phyloP scores from a whole-genome alignment of 2,113 vertebrate species.

The Prunella himalayana region DNA sequence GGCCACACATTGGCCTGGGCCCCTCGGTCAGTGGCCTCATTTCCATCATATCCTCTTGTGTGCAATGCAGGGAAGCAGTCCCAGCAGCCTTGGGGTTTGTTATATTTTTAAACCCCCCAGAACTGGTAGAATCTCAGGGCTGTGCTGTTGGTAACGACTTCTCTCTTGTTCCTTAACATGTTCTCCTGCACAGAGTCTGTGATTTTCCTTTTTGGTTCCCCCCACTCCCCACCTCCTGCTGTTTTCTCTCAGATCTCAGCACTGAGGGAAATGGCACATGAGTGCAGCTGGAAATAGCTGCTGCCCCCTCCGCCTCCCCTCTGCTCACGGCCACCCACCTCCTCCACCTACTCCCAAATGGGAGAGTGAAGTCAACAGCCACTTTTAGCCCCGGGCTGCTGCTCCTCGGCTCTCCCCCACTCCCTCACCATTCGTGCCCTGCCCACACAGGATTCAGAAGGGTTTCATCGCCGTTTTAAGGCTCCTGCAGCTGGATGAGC shows the following conservation, averaged over 20 bases:
- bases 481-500: background rate
- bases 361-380: conserved; percentile 57
- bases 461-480: background rate
- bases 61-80: background rate
- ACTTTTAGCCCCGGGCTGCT: conserved; percentile 42
- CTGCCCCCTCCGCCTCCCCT: conserved; percentile 35
- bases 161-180: background rate
- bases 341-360: conserved; percentile 28
- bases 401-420: background rate
- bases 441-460: background rate
- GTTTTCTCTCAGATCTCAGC: background rate
- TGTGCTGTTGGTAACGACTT: background rate
- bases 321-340: conserved; percentile 51
- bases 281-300: conserved; percentile 56
- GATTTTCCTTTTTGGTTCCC: conserved; percentile 3
- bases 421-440: background rate
- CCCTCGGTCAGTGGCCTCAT: background rate
- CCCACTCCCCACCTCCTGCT: conserved; percentile 30
- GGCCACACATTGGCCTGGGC: background rate
- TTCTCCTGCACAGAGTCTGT: background rate
- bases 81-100: background rate
- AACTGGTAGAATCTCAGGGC: background rate
- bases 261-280: background rate
- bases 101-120: background rate
- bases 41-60: rapidly evolving